These are phyloP conservation scores for Oncorhynchus gorbuscha DNA, from an alignment of 2,113 vertebrate genomes.

Conservation along the genomic window DNA sequence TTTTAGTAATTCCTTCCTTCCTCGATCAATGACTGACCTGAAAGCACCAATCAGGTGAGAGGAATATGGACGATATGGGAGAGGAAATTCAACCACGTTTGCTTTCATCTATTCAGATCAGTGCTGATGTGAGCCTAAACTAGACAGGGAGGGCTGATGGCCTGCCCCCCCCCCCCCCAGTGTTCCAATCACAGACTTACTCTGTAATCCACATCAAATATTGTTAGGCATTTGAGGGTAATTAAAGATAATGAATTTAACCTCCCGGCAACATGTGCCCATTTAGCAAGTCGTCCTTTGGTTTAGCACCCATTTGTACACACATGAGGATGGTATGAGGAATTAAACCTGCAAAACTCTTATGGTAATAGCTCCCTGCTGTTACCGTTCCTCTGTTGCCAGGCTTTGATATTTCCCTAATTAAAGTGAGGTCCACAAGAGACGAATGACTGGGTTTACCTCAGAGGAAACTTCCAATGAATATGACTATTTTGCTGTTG, in stretches of 20 bases:
- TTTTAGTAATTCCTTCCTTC: background rate
- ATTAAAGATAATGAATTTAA: constrained; percentile 10
- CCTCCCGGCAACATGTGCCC: background rate
- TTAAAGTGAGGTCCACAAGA: constrained; percentile 22
- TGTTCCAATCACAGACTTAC: background rate
- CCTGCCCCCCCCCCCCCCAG: background rate
- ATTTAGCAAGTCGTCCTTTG: constrained; percentile 2
- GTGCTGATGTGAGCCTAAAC: background rate
- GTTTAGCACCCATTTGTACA: constrained; percentile 7
- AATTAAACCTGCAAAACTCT: constrained; percentile 21
- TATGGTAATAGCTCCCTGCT: constrained; percentile 28
- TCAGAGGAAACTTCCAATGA: background rate
- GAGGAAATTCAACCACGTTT: background rate
- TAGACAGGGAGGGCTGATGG: background rate
- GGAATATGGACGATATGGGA: background rate
- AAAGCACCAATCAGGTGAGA: background rate
- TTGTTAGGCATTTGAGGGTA: background rate
- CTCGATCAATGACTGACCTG: background rate
- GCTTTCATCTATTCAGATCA: background rate
- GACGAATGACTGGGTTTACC: constrained; percentile 6
- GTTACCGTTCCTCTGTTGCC: background rate
- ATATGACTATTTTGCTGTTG: background rate
- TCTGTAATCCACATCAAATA: background rate
- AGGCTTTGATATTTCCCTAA: constrained; percentile 20
- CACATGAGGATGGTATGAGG: background rate